Conservation (phyloP, 1,140 invertebrate species). For the Streblospio benedicti region DNA sequence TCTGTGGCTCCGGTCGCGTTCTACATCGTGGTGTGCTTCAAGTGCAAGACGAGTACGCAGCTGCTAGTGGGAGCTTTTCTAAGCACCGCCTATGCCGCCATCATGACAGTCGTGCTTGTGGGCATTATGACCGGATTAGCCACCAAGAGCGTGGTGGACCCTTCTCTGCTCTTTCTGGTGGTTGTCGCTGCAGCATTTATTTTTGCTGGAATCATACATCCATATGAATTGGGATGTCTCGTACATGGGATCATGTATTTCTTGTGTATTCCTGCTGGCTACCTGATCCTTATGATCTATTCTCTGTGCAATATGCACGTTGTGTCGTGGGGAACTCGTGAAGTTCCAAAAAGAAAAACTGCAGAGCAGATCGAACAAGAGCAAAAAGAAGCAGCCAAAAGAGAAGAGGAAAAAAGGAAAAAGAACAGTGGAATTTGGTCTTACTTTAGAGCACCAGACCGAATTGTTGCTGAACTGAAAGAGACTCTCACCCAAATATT, state of each 20-base stretch:
- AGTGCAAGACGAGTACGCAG: slow-evolving; percentile 47
- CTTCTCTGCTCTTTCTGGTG: slow-evolving; percentile 39
- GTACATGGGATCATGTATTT: slow-evolving; percentile 77
- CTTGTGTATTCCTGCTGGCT: slow-evolving; percentile 86
- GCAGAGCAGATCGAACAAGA: slow-evolving; percentile 30
- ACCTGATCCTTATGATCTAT: slow-evolving; percentile 81
- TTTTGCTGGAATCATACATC: slow-evolving; percentile 69
- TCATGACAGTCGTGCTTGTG: slow-evolving; percentile 45
- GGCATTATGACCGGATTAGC: slow-evolving; percentile 36
- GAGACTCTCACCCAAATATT: background rate
- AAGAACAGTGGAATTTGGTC: slow-evolving; percentile 21
- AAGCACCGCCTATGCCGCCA: slow-evolving; percentile 35
- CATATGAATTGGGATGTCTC: slow-evolving; percentile 68
- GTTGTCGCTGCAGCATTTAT: slow-evolving; percentile 49
- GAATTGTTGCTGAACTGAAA: slow-evolving; percentile 1
- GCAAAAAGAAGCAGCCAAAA: slow-evolving; percentile 20
- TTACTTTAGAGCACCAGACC: background rate
- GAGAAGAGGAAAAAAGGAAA: slow-evolving; percentile 16
- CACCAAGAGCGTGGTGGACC: slow-evolving; percentile 31
- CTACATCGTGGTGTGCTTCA: slow-evolving; percentile 51
- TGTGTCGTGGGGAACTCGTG: slow-evolving; percentile 83
- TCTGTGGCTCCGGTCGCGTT: slow-evolving; percentile 49
- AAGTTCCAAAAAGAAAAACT: slow-evolving; percentile 51
- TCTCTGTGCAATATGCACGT: slow-evolving; percentile 83
- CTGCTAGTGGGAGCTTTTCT: slow-evolving; percentile 37